These are phyloP conservation scores for Tetragnatha versicolor DNA, from an alignment of 1,140 invertebrate species.

Conservation along the genomic window DNA sequence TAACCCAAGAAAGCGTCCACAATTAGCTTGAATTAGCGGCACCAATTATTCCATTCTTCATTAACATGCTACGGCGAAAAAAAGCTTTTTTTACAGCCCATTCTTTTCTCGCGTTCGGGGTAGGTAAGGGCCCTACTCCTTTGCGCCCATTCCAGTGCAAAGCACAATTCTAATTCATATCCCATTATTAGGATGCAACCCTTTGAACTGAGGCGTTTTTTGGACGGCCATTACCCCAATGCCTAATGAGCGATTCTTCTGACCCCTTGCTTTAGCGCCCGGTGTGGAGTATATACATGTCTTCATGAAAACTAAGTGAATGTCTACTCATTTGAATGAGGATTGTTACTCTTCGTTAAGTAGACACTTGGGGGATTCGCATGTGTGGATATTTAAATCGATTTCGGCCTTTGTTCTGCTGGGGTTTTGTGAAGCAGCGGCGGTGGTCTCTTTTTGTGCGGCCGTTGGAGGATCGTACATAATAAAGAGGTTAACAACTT, in stretches of 20 bases:
- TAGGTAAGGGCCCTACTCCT: neutral
- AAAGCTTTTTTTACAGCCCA: neutral
- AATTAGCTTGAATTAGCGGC: conserved; percentile 28
- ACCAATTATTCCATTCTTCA: neutral
- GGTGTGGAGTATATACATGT: conserved; percentile 3
- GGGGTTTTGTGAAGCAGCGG: neutral
- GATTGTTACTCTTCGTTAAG: conserved; percentile 17
- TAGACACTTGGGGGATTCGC: neutral
- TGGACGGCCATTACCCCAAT: neutral
- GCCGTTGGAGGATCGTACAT: neutral
- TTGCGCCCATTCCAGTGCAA: conserved; percentile 10
- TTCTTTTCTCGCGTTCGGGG: neutral
- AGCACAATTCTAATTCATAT: conserved; percentile 20
- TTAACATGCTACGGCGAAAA: conserved; percentile 3
- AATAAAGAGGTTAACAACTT: conserved; percentile 1
- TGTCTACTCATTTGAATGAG: too few relatives aligned
- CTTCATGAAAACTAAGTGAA: conserved; percentile 19
- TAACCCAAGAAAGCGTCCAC: conserved; percentile 2
- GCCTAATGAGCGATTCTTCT: conserved; percentile 5
- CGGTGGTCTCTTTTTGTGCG: neutral
- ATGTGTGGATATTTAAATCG: conserved; percentile 13
- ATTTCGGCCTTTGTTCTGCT: neutral
- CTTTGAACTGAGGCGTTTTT: conserved; percentile 19
- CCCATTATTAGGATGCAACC: conserved; percentile 34
- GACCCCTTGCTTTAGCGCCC: conserved; percentile 4